These are phyloP conservation scores for Rambutsinella grinnellia DNA, from an alignment of 2,888 invertebrate genomes.

Conservation along the genomic window DNA sequence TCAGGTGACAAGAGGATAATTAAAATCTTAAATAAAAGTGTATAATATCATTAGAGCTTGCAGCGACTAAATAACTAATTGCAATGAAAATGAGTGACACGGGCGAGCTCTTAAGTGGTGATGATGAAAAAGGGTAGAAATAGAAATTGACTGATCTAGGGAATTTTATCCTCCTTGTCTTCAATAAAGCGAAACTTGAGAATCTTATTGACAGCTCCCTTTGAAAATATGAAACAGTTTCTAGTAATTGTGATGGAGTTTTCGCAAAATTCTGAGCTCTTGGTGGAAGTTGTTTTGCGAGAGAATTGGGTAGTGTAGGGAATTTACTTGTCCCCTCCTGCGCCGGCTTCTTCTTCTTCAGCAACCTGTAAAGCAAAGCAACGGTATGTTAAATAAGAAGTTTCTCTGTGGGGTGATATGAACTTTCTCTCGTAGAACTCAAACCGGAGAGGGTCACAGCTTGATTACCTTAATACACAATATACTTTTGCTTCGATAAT, in stretches of 20 bases:
- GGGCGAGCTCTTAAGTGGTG: background rate
- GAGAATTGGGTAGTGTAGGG: background rate
- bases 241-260: too few species aligned
- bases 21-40: too few species aligned
- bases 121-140: conserved; percentile 16
- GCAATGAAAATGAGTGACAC: background rate
- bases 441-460: too few species aligned
- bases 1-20: background rate
- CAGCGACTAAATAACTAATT: too few species aligned
- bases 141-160: conserved; percentile 25
- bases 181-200: conserved; percentile 40
- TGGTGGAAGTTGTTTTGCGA: conserved; percentile 24
- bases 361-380: conserved; percentile 18
- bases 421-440: too few species aligned
- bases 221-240: too few species aligned
- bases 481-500: too few species aligned
- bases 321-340: conserved; percentile 47
- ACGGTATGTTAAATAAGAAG: too few species aligned
- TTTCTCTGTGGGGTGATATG: too few species aligned
- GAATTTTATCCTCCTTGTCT: conserved; percentile 30
- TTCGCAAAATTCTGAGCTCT: too few species aligned
- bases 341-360: conserved; percentile 46
- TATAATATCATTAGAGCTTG: too few species aligned
- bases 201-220: conserved; percentile 45
- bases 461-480: too few species aligned